Evolutionary conservation across 2,797 vertebrate genomes (phyloP).

Genomic region (Eutrigla gurnardus): DNA sequence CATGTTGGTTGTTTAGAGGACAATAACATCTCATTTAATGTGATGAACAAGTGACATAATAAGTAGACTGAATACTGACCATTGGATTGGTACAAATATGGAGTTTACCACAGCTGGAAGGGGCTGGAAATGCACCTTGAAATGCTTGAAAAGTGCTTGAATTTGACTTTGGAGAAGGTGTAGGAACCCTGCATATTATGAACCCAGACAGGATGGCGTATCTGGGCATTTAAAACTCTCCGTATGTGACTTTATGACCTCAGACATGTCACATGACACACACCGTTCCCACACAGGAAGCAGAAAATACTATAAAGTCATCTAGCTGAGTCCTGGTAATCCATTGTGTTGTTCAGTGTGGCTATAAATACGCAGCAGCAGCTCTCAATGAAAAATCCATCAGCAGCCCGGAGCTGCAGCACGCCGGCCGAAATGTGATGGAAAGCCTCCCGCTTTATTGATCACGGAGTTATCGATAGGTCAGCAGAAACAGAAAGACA

Average conservation of each 20-base stretch:
- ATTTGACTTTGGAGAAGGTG: no score
- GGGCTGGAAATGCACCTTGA: no score
- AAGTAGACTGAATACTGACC: no score
- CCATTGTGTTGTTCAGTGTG: conserved; percentile 21
- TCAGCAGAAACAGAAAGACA: background rate
- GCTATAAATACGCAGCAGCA: conserved; percentile 54
- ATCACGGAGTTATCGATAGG: conserved; percentile 13
- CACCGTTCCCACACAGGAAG: background rate
- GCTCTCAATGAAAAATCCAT: conserved; percentile 61
- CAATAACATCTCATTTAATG: no score
- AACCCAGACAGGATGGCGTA: no score
- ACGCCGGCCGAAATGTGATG: background rate
- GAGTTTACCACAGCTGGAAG: no score
- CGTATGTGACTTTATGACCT: background rate
- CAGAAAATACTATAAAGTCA: background rate
- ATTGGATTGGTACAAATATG: no score
- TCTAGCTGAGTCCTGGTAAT: background rate
- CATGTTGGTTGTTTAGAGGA: no score
- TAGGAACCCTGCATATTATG: no score
- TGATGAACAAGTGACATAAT: no score
- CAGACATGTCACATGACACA: background rate
- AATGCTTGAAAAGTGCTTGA: no score
- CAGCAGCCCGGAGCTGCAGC: conserved; percentile 32
- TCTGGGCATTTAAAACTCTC: background rate
- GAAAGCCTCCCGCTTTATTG: conserved; percentile 15